Evolutionary conservation across 2,113 vertebrate species (phyloP), one percentile per base, ranked within the genome.

Genomic region (Fukomys damarensis): DNA sequence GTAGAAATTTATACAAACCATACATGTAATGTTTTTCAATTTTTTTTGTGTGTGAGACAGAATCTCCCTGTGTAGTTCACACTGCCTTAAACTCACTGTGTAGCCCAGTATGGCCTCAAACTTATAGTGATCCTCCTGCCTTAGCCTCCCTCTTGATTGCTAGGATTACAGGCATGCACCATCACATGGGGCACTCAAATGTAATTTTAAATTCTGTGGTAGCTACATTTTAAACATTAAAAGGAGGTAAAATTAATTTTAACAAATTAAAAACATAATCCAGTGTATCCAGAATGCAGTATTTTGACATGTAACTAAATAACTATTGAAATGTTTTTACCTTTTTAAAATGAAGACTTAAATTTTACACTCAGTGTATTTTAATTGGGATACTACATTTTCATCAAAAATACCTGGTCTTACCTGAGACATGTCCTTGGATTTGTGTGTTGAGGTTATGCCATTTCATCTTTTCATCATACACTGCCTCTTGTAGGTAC

Each of bases 211-310:
- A 85, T 86, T 83, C 35, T 65, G 58, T 82, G 38, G 30, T 49
- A 93, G 68, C 35, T 68, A 92, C 46, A n/a, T 91, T 93, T 74
- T 89, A 90, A 92, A 88, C 70, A 58, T 83, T 77, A 35, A 66
- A 66, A 93, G 59, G 41, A 81, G 66, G 63, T 84, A 46, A 89
- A 95, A 46, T 91, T 81, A 90, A 89, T 86, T 86, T 97, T 80
- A 92, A 30, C 76, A 82, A 43, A 58, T 97, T 80, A 89, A 26
- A 76, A 82, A 38, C 63, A 65, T 81, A 83, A 77, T 94, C 63
- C 19, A 54, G 0, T 66, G 59, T 76, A 49, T 72, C 52, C 52
- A 70, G 24, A 72, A 72, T 7, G 35, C 66, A 93, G 81, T 91
- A 92, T 90, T 95, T 94, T 22, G 93, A 16, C 3, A 2, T 81